Base-by-base conservation (phyloP, 2,113 vertebrate species). In the Accipiter cooperii region DNA sequence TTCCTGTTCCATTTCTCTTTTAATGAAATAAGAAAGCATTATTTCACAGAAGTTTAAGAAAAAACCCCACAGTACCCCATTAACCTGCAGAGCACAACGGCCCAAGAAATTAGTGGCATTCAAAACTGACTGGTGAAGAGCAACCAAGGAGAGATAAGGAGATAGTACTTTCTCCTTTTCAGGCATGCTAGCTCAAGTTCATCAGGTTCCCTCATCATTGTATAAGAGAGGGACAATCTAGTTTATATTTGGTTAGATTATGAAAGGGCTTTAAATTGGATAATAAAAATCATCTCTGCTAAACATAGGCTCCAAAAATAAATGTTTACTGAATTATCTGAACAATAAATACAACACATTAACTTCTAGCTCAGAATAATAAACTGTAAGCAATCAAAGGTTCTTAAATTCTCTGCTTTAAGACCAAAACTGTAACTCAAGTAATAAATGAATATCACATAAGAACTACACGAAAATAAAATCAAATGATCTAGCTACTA, bases 401-500 rank as follows among this genome's bases (percentile, higher is more conserved):
- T 22, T 96, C 84, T 92, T 89, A 94, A 95, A 89, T 51, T 51
- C 49, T 51, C 49, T 51, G 49, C 49, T 93, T 97, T 96, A 98
- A 97, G 85, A 94, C 69, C 51, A 89, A 97, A 93, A 17, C 15
- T 75, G 90, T 92, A 97, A 92, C 70, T 95, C 29, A 74, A 86
- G 57, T 81, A 96, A 97, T 94, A 96, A 96, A 97, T 96, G 87
- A 97, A 75, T 93, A 97, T 87, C 94, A 73, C 66, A 63, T 87
- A 97, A 96, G 90, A 96, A 90, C 74, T 89, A 90, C 85, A 97
- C 25, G 96, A 98, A 97, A 97, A 97, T 87, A 97, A 97, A 98
- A 92, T 82, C 82, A 97, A 97, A 97, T 77, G 42, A 96, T 94
- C 92, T 95, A 97, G 96, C 98, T 98, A 98, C 98, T 98, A 98